phyloP scores from a whole-genome alignment of 2,113 vertebrate species.

The Prolemur simus region DNA sequence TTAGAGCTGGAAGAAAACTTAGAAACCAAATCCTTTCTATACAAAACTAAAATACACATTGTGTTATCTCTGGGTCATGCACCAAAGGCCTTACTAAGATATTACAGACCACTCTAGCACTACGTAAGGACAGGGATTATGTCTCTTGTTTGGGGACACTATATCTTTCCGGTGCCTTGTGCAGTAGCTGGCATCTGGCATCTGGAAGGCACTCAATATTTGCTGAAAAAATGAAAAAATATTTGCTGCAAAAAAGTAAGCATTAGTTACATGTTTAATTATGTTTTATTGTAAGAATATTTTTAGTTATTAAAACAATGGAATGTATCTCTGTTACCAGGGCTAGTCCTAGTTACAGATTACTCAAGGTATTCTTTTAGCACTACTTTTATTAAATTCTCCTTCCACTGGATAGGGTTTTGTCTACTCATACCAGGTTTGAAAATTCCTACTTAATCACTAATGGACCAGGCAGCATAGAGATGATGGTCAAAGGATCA shows the following conservation, averaged over 20 bases:
- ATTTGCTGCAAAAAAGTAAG: neutral
- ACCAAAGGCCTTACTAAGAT: neutral
- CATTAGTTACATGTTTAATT: constrained; percentile 18
- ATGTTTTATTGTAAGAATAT: constrained; percentile 25
- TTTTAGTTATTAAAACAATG: constrained; percentile 46
- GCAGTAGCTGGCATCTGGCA: neutral
- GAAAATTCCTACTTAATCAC: constrained; percentile 37
- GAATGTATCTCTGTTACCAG: neutral
- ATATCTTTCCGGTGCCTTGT: neutral
- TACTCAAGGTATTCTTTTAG: constrained; percentile 28
- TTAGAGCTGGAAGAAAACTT: constrained; percentile 35
- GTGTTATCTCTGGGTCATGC: neutral
- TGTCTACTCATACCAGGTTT: neutral
- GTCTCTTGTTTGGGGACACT: neutral
- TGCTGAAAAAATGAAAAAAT: constrained; percentile 16
- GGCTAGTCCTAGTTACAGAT: neutral
- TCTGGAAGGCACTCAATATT: neutral
- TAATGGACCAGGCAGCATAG: neutral
- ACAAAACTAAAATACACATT: neutral
- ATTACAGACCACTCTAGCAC: neutral
- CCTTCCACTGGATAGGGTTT: neutral
- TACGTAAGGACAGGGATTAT: neutral
- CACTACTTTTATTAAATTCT: constrained; percentile 25
- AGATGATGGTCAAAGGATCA: constrained; percentile 16
- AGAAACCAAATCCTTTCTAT: neutral